Conservation (phyloP, 2,888 invertebrate genomes). For the Drosophila kuntzei region DNA sequence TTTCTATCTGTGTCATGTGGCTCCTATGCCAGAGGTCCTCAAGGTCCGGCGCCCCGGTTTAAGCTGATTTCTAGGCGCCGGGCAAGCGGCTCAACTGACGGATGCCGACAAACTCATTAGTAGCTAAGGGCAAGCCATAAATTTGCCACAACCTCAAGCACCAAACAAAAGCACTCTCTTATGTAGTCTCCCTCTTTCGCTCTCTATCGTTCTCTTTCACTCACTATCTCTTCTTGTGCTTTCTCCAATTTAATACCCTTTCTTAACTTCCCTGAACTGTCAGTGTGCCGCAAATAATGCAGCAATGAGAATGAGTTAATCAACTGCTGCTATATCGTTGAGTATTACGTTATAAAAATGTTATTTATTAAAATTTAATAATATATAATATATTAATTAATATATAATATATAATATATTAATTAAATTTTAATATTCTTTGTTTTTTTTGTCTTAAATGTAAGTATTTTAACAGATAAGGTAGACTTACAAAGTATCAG, state of each 20-base stretch:
- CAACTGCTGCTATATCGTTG: neutral
- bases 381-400: too few relatives aligned
- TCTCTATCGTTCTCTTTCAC: neutral
- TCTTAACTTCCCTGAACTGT: slow-evolving; percentile 61
- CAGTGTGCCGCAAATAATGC: slow-evolving; percentile 23
- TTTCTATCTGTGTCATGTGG: neutral
- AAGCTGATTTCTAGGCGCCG: slow-evolving; percentile 57
- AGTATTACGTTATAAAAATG: too few relatives aligned
- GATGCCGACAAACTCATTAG: slow-evolving; percentile 80
- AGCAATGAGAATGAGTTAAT: neutral
- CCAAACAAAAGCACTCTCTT: slow-evolving; percentile 12
- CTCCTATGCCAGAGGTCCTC: slow-evolving; percentile 21
- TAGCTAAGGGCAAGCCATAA: slow-evolving; percentile 74
- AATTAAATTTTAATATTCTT: too few relatives aligned
- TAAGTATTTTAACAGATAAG: too few relatives aligned
- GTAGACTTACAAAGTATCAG: too few relatives aligned
- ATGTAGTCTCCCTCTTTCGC: neutral
- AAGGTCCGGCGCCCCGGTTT: slow-evolving; percentile 48
- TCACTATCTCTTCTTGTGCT: neutral
- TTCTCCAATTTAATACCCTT: slow-evolving; percentile 20
- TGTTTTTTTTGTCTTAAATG: too few relatives aligned
- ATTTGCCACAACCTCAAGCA: slow-evolving; percentile 59
- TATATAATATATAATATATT: too few relatives aligned
- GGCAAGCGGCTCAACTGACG: slow-evolving; percentile 46
- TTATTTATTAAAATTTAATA: too few relatives aligned